Conservation (phyloP, 2,113 vertebrate species). For the Erinaceus europaeus region DNA sequence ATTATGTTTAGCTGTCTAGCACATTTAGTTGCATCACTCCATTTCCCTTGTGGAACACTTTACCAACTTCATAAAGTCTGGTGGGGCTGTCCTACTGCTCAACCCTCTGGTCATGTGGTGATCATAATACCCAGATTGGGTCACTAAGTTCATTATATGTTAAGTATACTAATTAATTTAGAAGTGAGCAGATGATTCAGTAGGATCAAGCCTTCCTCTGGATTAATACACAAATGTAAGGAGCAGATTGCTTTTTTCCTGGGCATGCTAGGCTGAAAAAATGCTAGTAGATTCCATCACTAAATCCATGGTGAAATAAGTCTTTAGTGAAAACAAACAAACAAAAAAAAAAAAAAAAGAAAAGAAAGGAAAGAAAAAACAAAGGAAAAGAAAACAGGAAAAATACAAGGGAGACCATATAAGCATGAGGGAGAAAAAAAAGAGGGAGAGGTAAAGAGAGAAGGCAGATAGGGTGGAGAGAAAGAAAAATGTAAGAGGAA, state of each 20-base stretch:
- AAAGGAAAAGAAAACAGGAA: no score
- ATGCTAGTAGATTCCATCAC: not conserved
- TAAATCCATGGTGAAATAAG: not conserved
- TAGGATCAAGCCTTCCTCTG: not conserved
- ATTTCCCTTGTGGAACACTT: not conserved
- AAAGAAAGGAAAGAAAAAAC: no score
- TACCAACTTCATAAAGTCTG: not conserved
- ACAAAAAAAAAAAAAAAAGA: not conserved
- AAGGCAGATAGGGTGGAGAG: no score
- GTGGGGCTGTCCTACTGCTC: not conserved
- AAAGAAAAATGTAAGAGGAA: not conserved
- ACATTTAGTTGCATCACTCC: not conserved
- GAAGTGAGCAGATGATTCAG: not conserved
- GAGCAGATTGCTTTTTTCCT: not conserved
- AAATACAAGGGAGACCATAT: no score
- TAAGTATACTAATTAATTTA: not conserved
- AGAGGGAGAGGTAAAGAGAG: not conserved
- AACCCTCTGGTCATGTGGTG: not conserved
- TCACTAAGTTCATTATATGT: not conserved
- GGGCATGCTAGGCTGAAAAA: not conserved
- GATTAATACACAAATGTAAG: not conserved
- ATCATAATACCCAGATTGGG: not conserved
- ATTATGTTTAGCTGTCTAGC: not conserved
- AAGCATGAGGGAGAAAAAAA: not conserved
- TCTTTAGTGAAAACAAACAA: not conserved